Percentiles rank a stretch among this genome's conserved stretches.
These are phyloP conservation scores for Poecilia latipinna DNA, from an alignment of 2,113 vertebrate genomes.

Conservation along the genomic window DNA sequence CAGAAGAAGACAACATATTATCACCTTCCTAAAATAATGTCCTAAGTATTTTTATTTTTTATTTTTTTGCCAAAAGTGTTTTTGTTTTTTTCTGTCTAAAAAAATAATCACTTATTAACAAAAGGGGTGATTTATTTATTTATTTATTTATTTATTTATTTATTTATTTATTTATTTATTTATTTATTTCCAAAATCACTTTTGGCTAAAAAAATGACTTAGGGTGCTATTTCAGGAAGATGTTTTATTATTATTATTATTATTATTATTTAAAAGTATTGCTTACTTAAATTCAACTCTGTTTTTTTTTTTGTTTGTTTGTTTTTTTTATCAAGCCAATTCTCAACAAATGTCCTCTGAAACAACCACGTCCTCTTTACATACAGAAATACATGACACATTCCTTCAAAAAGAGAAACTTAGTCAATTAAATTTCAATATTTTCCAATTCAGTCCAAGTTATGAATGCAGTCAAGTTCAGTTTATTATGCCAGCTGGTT, in stretches of 20 bases:
- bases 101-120: no score
- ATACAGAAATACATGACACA: not conserved
- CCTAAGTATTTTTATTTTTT: not conserved
- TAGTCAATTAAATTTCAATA: not conserved
- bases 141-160: no score
- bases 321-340: not conserved
- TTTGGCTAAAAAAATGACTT: no score
- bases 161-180: no score
- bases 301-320: not conserved
- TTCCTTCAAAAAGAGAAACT: not conserved
- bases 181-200: no score
- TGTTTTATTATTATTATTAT: no score
- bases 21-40: no score
- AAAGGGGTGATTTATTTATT: no score
- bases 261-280: no score
- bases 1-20: not conserved
- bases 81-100: no score
- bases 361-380: not conserved
- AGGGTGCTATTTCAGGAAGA: no score
- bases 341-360: not conserved
- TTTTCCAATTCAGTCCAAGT: not conserved
- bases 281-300: not conserved
- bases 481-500: not conserved
- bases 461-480: not conserved
- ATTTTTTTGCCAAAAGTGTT: not conserved